Conservation (phyloP, 1,140 invertebrate species). For the Sminthurides bifidus region DNA sequence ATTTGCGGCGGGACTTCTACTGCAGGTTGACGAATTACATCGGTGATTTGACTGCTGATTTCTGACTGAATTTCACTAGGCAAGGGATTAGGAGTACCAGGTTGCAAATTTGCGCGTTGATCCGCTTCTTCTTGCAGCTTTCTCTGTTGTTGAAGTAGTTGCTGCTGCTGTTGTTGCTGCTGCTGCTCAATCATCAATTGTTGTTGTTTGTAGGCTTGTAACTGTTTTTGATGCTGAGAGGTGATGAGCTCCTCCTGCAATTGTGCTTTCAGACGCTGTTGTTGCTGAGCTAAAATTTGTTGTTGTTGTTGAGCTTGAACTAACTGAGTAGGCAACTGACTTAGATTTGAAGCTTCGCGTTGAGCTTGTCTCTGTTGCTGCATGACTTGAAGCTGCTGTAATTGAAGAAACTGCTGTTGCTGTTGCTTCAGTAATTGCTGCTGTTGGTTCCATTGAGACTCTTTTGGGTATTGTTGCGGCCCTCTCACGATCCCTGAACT, state of each 20-base stretch:
- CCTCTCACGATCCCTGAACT: no score
- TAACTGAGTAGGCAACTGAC: conserved; percentile 6
- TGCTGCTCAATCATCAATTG: conserved; percentile 6
- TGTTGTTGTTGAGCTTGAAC: conserved; percentile 18
- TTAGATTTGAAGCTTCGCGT: conserved; percentile 16
- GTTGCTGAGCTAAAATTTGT: conserved; percentile 8
- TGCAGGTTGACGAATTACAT: no score
- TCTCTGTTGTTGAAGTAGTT: conserved; percentile 8
- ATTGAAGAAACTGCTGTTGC: conserved; percentile 25
- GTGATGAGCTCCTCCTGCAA: conserved; percentile 10
- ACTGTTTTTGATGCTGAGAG: no score
- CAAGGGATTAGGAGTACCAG: no score
- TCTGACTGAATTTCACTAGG: no score
- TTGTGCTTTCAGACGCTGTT: conserved; percentile 15
- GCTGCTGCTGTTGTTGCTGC: conserved; percentile 1
- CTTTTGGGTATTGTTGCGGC: conserved; percentile 14
- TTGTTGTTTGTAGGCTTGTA: background rate
- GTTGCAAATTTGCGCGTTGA: no score
- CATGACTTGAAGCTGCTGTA: conserved; percentile 28
- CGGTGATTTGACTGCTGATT: no score
- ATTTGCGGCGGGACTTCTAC: no score
- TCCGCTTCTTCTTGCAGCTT: conserved; percentile 7
- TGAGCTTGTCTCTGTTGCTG: conserved; percentile 16
- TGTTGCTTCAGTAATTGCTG: conserved; percentile 22
- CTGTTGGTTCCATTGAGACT: conserved; percentile 28